phyloP scores from a whole-genome alignment of 2,888 invertebrate genomes.

The Coleophora flavipennella region DNA sequence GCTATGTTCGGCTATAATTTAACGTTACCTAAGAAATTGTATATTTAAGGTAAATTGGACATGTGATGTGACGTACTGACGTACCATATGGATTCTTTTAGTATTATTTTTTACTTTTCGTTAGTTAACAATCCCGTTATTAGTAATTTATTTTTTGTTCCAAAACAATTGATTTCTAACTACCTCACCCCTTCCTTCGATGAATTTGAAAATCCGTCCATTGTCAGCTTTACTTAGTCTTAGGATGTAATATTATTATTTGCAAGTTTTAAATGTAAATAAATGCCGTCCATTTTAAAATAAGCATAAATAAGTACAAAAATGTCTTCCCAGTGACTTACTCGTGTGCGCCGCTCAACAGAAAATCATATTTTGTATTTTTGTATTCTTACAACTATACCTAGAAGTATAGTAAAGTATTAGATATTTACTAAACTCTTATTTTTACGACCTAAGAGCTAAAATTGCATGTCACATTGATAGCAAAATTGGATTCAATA shows the following conservation, averaged over 20 bases:
- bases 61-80: not conserved
- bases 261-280: conserved; percentile 2
- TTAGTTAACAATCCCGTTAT: not conserved
- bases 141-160: conserved; percentile 1
- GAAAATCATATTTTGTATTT: no score
- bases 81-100: not conserved
- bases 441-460: no score
- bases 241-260: conserved; percentile 17
- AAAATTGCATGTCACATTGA: no score
- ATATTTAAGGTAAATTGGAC: conserved; percentile 15
- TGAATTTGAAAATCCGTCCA: conserved; percentile 32
- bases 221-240: conserved; percentile 49
- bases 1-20: conserved; percentile 19
- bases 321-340: no score
- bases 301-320: not conserved
- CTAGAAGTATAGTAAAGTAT: no score
- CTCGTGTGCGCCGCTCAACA: no score
- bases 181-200: conserved; percentile 39
- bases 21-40: conserved; percentile 10
- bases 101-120: conserved; percentile 1
- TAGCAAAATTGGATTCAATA: not conserved
- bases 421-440: no score
- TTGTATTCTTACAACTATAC: no score
- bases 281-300: conserved; percentile 9
- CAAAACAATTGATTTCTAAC: conserved; percentile 25